These are phyloP conservation scores for Eupithecia abbreviata DNA, from an alignment of 2,888 invertebrate genomes.

Conservation along the genomic window DNA sequence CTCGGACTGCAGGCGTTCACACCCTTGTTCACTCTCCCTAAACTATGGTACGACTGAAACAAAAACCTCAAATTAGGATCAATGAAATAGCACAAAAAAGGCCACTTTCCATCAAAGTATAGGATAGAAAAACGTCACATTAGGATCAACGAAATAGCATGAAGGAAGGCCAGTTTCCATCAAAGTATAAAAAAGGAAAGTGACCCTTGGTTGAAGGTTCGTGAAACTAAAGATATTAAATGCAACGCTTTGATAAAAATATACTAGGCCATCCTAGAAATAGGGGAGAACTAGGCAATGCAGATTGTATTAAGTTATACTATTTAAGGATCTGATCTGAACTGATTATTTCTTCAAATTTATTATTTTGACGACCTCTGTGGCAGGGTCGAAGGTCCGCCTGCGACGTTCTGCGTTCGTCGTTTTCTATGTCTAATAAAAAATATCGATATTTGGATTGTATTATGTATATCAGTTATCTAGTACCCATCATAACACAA, in stretches of 20 bases:
- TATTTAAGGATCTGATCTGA: background rate
- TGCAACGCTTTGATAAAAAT: background rate
- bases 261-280: background rate
- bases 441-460: too few relatives aligned
- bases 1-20: conserved; percentile 84
- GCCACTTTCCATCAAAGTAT: background rate
- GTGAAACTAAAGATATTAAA: background rate
- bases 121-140: conserved; percentile 9
- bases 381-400: too few relatives aligned
- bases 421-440: too few relatives aligned
- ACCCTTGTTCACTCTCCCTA: conserved; percentile 88
- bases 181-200: background rate
- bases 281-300: background rate
- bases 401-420: too few relatives aligned
- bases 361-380: background rate
- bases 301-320: background rate
- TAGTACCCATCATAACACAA: too few relatives aligned
- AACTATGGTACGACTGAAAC: conserved; percentile 91
- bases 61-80: conserved; percentile 40
- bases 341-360: background rate
- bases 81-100: conserved; percentile 4
- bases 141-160: background rate
- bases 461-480: too few relatives aligned
- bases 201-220: background rate
- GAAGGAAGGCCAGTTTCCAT: background rate